These are phyloP conservation scores for Oegoconia quadripuncta DNA, from an alignment of 2,888 invertebrate genomes.

Conservation along the genomic window DNA sequence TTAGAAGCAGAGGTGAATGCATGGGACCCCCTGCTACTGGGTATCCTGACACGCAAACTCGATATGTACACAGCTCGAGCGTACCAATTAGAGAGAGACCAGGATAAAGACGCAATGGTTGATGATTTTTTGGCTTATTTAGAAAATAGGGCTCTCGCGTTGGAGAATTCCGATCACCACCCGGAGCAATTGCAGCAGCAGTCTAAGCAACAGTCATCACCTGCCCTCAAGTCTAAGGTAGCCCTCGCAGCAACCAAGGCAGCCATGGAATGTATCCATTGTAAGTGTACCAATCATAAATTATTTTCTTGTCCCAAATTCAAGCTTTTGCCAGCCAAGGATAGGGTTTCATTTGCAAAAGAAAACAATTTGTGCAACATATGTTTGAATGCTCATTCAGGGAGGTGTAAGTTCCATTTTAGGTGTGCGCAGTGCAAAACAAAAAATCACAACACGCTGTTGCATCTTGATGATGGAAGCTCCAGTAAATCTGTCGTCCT, in stretches of 20 bases:
- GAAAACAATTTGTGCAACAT: too few relatives aligned
- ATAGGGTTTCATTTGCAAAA: slow-evolving; percentile 7
- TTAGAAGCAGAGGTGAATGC: background rate
- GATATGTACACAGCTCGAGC: background rate
- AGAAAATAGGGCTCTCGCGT: too few relatives aligned
- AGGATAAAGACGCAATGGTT: background rate
- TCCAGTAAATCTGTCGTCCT: background rate
- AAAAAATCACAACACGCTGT: slow-evolving; percentile 11
- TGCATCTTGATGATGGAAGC: slow-evolving; percentile 7
- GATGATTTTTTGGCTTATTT: background rate
- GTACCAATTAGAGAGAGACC: background rate
- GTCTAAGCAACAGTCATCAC: too few relatives aligned
- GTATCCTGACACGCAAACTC: background rate
- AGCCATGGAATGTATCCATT: too few relatives aligned
- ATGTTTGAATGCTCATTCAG: slow-evolving; percentile 8
- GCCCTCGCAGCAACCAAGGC: too few relatives aligned
- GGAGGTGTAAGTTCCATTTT: slow-evolving; percentile 15
- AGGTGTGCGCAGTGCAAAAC: too few relatives aligned
- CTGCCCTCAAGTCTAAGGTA: too few relatives aligned
- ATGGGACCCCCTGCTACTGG: background rate
- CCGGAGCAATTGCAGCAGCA: too few relatives aligned
- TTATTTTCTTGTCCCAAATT: slow-evolving; percentile 10
- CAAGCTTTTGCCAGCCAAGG: slow-evolving; percentile 2
- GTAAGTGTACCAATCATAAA: slow-evolving; percentile 12
- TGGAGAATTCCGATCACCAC: too few relatives aligned